Evolutionary conservation across 2,888 invertebrate species (phyloP).

Genomic region (Nomada ferruginata): DNA sequence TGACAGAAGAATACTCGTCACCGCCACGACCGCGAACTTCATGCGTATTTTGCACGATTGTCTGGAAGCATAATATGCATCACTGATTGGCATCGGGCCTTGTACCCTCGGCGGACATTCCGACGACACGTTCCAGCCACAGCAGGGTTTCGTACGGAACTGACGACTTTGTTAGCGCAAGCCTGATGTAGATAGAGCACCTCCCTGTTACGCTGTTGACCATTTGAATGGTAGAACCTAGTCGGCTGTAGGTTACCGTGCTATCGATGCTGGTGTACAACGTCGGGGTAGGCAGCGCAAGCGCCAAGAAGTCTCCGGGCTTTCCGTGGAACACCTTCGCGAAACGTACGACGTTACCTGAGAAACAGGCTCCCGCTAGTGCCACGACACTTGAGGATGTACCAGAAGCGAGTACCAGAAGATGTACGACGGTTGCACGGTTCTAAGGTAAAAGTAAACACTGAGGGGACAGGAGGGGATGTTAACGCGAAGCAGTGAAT

Average conservation of each 20-base stretch:
- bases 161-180: constrained; percentile 79
- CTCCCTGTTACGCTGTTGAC: constrained; percentile 45
- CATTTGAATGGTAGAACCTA: constrained; percentile 43
- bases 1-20: neutral
- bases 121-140: constrained; percentile 44
- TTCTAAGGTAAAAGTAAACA: constrained; percentile 40
- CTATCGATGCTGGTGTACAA: constrained; percentile 66
- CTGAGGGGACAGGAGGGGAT: constrained; percentile 26
- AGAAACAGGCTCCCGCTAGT: constrained; percentile 57
- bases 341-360: constrained; percentile 65
- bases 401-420: constrained; percentile 55
- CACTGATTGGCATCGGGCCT: constrained; percentile 62
- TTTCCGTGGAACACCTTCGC: constrained; percentile 64
- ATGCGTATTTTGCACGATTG: constrained; percentile 1
- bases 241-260: constrained; percentile 64
- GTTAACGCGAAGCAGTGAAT: constrained; percentile 34
- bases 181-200: constrained; percentile 58
- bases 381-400: constrained; percentile 49
- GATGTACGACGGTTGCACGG: constrained; percentile 56
- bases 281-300: constrained; percentile 63
- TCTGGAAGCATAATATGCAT: constrained; percentile 54
- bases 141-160: constrained; percentile 41
- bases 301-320: constrained; percentile 40
- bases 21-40: neutral
- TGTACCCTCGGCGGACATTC: constrained; percentile 49